Conservation (phyloP, 2,113 vertebrate species). For the Procavia capensis region DNA sequence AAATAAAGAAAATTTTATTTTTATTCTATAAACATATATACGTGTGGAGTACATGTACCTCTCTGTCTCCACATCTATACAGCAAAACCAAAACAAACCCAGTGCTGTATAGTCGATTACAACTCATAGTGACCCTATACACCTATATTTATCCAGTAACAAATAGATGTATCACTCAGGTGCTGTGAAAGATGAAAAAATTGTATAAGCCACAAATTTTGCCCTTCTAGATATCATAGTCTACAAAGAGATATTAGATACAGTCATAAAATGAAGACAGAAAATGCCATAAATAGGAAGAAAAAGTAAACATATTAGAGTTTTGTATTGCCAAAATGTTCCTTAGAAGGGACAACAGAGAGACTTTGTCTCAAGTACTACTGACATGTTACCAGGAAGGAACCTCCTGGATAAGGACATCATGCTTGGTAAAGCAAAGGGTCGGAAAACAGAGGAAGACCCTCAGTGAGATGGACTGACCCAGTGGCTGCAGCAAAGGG, state of each 20-base stretch:
- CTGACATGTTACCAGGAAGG: too few relatives aligned
- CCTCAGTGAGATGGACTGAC: too few relatives aligned
- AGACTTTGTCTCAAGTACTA: too few relatives aligned
- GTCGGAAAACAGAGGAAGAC: too few relatives aligned
- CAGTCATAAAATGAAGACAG: background rate
- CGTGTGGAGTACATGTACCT: background rate
- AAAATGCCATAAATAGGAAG: background rate
- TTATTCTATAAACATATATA: background rate
- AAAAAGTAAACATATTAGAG: background rate
- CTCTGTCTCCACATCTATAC: background rate
- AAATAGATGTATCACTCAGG: background rate
- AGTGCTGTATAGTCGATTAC: too few relatives aligned
- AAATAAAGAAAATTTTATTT: constrained; percentile 43
- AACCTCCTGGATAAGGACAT: too few relatives aligned
- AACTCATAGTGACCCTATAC: too few relatives aligned
- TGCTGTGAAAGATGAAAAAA: background rate
- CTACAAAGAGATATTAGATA: background rate
- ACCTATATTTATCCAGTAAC: background rate
- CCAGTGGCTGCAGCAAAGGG: too few relatives aligned
- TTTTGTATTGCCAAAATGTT: background rate
- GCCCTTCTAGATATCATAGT: background rate
- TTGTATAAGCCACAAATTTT: background rate
- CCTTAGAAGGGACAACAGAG: too few relatives aligned
- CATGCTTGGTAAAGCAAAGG: too few relatives aligned
- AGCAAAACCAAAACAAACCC: too few relatives aligned